Evolutionary conservation across 2,888 invertebrate species (phyloP), one percentile per base, ranked within the genome.

Genomic region (Callinectes sapidus): DNA sequence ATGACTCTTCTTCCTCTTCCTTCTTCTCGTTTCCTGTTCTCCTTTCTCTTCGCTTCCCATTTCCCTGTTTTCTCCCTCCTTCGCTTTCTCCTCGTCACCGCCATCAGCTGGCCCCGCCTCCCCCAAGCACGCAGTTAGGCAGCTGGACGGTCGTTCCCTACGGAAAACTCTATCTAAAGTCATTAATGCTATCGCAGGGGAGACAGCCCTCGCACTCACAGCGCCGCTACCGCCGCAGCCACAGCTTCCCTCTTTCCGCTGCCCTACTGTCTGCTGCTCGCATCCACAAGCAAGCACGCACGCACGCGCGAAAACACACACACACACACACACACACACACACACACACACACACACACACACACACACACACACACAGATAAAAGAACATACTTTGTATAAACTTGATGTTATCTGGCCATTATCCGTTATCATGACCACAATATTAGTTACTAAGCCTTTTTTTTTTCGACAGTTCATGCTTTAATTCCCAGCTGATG

Each of bases 171-270:
- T 81, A 81, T 32, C 81, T 35, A 81, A 81, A 81, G 35, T 81
- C 81, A 81, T 81, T 81, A 81, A n/a, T 71, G 71, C 71, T 28
- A 71, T 71, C 71, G 71, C 35, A 81, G 35, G 81, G 81, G 81
- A 32, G n/a, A 61, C 61, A 61, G 23, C 61, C 16, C 61, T 23
- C 88, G 32, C 61, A 28, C 61, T 23, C 88, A 55, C 61, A 28
- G 28, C 54, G 39, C 32, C 61, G 55, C n/a, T 54, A 16, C 14
- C 55, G 13, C 32, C 55, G 18, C 28, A 13, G 3, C 48, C 54
- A 35, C 18, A 18, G 32, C 35, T 48, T 35, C 61, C 42, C 88
- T 54, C 88, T 55, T 42, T 55, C 88, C 42, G 32, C 61, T 42
- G 32, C 88, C 23, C 88, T 88, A 18, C 35, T 35, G 71, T 5